Evolutionary conservation across 2,797 vertebrate genomes (phyloP).

Genomic region (Morus bassanus): DNA sequence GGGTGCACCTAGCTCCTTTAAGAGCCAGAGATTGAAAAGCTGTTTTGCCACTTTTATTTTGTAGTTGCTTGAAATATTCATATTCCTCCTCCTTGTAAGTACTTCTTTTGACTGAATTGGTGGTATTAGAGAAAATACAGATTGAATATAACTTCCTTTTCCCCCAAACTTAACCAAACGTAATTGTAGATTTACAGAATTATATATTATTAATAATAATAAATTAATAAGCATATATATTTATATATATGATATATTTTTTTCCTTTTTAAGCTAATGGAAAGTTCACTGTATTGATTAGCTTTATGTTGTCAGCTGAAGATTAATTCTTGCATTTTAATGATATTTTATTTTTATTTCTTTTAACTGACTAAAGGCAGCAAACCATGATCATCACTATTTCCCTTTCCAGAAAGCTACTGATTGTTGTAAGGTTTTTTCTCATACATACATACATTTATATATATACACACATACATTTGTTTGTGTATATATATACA

Average conservation of each 20-base stretch:
- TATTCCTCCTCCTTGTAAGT: neutral
- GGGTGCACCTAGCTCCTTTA: neutral
- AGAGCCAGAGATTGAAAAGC: neutral
- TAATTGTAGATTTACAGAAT: neutral
- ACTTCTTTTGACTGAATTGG: neutral
- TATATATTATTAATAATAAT: no score
- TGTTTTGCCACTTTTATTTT: neutral
- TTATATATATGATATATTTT: no score
- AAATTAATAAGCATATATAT: no score
- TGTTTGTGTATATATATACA: neutral
- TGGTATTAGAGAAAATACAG: slow-evolving; percentile 35
- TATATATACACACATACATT: neutral
- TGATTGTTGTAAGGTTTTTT: neutral
- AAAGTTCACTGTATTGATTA: slow-evolving; percentile 5
- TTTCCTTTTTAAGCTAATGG: neutral
- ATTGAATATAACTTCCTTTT: slow-evolving; percentile 33
- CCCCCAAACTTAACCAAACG: slow-evolving; percentile 24
- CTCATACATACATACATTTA: neutral
- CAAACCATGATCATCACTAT: neutral
- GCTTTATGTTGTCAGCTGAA: neutral
- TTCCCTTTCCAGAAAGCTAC: neutral
- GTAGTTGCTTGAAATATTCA: neutral
- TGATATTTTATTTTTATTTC: slow-evolving; percentile 21
- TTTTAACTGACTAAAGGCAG: neutral
- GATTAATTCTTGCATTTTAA: neutral